Conservation (phyloP, 2,888 invertebrate genomes). For the Hemicrepidius hirtus region DNA sequence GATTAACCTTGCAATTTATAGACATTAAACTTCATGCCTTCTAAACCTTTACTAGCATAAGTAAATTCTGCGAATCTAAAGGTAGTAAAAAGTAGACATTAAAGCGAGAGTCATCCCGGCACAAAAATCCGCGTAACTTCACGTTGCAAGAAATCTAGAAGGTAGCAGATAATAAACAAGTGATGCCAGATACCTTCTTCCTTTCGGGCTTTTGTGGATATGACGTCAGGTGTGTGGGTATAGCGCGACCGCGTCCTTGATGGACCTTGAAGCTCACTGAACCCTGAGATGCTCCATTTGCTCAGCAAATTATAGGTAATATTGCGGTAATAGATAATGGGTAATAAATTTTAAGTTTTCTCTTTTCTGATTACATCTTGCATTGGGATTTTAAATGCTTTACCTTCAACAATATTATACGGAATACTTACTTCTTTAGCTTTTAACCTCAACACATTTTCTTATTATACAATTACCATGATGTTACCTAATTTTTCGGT, state of each 20-base stretch:
- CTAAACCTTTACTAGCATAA: constrained; percentile 18
- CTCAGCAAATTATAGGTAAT: constrained; percentile 37
- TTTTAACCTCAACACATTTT: too few relatives aligned
- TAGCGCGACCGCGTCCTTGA: constrained; percentile 51
- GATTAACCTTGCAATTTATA: constrained; percentile 26
- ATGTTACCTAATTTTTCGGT: too few relatives aligned
- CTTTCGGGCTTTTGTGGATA: constrained; percentile 26
- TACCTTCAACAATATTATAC: too few relatives aligned
- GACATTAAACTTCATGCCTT: constrained; percentile 13
- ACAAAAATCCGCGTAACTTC: constrained; percentile 23
- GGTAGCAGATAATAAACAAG: constrained; percentile 25
- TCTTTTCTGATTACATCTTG: constrained; percentile 11
- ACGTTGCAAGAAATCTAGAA: constrained; percentile 34
- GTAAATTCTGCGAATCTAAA: constrained; percentile 25
- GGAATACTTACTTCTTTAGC: too few relatives aligned
- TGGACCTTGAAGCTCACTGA: constrained; percentile 55
- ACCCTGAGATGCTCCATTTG: constrained; percentile 47
- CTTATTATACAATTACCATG: too few relatives aligned
- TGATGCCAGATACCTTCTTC: constrained; percentile 28
- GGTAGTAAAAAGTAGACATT: constrained; percentile 20
- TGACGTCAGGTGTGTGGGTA: constrained; percentile 43
- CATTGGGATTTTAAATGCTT: not conserved
- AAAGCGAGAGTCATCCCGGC: not conserved
- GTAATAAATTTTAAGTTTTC: constrained; percentile 20
- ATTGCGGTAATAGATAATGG: constrained; percentile 8